phyloP scores from a whole-genome alignment of 2,888 invertebrate genomes.

The Aphrophora alni region DNA sequence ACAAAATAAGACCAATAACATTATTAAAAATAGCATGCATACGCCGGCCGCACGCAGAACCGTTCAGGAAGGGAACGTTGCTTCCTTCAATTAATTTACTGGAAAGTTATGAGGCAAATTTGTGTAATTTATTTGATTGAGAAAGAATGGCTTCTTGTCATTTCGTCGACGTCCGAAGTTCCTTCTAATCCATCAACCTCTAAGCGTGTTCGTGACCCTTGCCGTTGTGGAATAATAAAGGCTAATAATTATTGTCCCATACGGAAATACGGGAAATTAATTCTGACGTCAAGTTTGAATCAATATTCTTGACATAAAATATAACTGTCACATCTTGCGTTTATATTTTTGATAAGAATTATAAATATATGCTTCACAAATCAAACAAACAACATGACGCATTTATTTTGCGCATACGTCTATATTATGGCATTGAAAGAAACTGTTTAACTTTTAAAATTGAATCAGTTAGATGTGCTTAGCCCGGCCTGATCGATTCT shows the following conservation, averaged over 20 bases:
- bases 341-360: no score
- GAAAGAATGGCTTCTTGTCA: background rate
- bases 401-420: no score
- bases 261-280: background rate
- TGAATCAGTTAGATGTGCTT: no score
- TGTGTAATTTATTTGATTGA: constrained; percentile 6
- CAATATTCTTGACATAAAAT: no score
- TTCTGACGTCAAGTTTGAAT: no score
- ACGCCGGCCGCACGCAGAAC: background rate
- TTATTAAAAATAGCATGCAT: background rate
- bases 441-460: no score
- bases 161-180: background rate
- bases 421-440: no score
- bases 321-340: no score
- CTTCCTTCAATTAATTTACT: constrained; percentile 1
- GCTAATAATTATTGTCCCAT: background rate
- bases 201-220: background rate
- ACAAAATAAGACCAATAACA: background rate
- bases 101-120: background rate
- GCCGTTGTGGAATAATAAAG: background rate
- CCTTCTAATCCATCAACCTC: background rate
- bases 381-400: no score
- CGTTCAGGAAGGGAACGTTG: background rate
- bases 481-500: no score
- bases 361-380: no score